Conservation (phyloP, 2,797 vertebrate genomes). For the Molothrus aeneus region DNA sequence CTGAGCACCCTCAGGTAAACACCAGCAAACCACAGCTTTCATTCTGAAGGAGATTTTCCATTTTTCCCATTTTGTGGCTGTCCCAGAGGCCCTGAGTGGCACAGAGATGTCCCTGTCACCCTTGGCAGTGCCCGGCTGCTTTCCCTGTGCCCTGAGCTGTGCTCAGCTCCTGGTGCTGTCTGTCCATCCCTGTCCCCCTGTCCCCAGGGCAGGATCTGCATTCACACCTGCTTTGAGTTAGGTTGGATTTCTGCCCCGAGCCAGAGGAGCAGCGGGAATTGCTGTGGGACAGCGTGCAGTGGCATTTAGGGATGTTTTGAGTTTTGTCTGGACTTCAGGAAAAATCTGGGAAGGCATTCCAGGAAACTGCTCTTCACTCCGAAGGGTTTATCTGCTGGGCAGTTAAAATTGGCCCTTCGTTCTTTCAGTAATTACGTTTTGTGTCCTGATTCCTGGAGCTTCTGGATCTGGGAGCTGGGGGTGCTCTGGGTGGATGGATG, state of each 20-base stretch:
- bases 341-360: not conserved
- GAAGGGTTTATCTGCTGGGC: not conserved
- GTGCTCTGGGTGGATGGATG: no score
- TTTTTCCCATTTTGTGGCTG: fast-evolving
- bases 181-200: not conserved
- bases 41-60: not conserved
- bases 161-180: not conserved
- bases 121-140: not conserved
- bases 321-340: not conserved
- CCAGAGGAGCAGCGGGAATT: not conserved
- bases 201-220: not conserved
- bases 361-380: not conserved
- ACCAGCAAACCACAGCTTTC: fast-evolving
- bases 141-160: not conserved
- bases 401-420: not conserved
- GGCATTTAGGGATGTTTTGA: not conserved
- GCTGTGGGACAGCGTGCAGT: not conserved
- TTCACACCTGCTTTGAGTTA: not conserved
- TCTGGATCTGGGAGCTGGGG: not conserved
- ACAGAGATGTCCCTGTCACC: not conserved
- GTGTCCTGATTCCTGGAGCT: no score
- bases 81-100: not conserved
- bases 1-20: not conserved
- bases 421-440: fast-evolving
- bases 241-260: fast-evolving